Evolutionary conservation across 2,797 vertebrate species (phyloP).

Genomic region (Dromococcyx pavoninus): DNA sequence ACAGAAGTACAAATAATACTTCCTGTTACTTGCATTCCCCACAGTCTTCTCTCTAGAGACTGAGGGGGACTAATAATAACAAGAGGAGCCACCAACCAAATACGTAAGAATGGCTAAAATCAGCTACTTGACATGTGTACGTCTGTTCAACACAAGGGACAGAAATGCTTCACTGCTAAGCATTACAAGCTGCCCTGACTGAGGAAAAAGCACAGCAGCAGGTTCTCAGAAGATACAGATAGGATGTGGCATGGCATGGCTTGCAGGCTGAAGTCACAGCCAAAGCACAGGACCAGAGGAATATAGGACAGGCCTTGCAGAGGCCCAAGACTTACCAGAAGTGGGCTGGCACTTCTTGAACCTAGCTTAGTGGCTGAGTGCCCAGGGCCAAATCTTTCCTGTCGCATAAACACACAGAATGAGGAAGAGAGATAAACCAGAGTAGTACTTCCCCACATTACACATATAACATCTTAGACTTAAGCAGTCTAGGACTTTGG

Average conservation of each 20-base stretch:
- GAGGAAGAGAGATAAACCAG: not conserved
- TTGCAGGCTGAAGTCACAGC: not conserved
- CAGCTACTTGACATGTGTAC: not conserved
- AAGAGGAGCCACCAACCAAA: not conserved
- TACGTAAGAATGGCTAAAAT: not conserved
- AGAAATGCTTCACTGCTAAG: not conserved
- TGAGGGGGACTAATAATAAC: not conserved
- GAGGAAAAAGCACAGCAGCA: not conserved
- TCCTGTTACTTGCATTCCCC: not conserved
- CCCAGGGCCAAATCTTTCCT: not conserved
- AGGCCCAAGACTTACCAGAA: not conserved
- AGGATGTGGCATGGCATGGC: not conserved
- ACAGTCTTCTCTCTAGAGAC: not conserved
- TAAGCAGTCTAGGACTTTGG: not conserved
- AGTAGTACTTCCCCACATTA: not conserved
- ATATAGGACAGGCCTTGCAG: not conserved
- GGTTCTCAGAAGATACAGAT: not conserved
- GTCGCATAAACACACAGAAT: not conserved
- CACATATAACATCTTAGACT: not conserved
- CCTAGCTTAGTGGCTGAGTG: not conserved
- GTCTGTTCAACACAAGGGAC: not conserved
- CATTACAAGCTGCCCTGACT: not conserved
- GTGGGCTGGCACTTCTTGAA: not conserved
- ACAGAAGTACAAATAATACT: not conserved
- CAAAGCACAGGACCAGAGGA: not conserved